Evolutionary conservation across 1,140 invertebrate species (phyloP).

Genomic region (Acromyrmex charruanus): DNA sequence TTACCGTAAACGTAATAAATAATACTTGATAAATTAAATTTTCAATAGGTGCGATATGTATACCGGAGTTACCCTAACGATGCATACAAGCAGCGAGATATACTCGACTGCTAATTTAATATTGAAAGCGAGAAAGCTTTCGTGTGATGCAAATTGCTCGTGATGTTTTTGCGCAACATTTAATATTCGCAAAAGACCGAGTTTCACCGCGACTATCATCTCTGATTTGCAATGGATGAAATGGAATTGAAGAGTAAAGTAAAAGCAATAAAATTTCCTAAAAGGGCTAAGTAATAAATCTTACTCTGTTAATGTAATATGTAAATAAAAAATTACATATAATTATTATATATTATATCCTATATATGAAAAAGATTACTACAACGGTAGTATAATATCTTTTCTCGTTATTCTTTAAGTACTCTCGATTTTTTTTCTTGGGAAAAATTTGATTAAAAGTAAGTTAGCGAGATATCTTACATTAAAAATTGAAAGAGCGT

Average conservation of each 20-base stretch:
- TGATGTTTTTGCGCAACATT: constrained; percentile 17
- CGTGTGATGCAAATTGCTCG: constrained; percentile 1
- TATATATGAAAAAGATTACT: not conserved
- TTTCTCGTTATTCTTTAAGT: constrained; percentile 22
- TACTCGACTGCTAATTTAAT: constrained; percentile 44
- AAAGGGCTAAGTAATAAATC: not conserved
- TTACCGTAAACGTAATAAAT: too few species aligned
- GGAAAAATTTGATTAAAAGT: constrained; percentile 6
- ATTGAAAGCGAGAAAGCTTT: constrained; percentile 45
- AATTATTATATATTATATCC: not conserved
- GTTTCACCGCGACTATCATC: constrained; percentile 11
- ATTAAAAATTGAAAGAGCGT: not conserved
- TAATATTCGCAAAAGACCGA: constrained; percentile 30
- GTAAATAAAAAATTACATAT: not conserved
- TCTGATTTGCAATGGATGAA: constrained; percentile 8
- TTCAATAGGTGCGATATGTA: too few species aligned
- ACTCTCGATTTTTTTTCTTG: constrained; percentile 11
- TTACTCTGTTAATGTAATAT: constrained; percentile 32
- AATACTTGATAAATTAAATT: too few species aligned
- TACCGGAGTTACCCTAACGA: not conserved
- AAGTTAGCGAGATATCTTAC: not conserved
- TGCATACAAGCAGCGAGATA: not conserved
- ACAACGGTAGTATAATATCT: not conserved
- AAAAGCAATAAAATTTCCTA: constrained; percentile 33
- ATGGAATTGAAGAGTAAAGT: not conserved